These are phyloP conservation scores for Dolichomitus sp. DNA, from an alignment of 2,888 invertebrate genomes.

Conservation along the genomic window DNA sequence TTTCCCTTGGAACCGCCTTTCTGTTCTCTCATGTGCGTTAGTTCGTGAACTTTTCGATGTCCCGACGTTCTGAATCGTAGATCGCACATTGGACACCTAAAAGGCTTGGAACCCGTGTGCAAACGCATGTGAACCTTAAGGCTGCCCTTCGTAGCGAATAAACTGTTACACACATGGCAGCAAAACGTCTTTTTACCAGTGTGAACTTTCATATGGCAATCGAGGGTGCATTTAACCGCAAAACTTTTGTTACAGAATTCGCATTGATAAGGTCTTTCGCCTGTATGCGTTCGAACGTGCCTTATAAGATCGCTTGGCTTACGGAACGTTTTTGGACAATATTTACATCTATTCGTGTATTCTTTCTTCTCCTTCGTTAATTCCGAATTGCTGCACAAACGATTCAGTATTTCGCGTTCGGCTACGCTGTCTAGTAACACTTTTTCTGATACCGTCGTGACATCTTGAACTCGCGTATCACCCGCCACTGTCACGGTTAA, in stretches of 20 bases:
- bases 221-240: slow-evolving; percentile 90
- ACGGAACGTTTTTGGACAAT: slow-evolving; percentile 90
- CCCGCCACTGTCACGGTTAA: slow-evolving; percentile 26
- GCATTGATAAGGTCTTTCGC: slow-evolving; percentile 90
- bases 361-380: slow-evolving; percentile 76
- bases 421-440: slow-evolving; percentile 81
- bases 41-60: slow-evolving; percentile 89
- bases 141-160: slow-evolving; percentile 90
- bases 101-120: slow-evolving; percentile 89
- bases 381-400: slow-evolving; percentile 35
- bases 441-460: slow-evolving; percentile 78
- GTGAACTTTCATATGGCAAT: slow-evolving; percentile 89
- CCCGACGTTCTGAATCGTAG: slow-evolving; percentile 90
- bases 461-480: slow-evolving; percentile 62
- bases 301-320: slow-evolving; percentile 90
- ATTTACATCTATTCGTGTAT: slow-evolving; percentile 87
- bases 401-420: slow-evolving; percentile 78
- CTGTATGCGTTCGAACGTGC: slow-evolving; percentile 90
- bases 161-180: slow-evolving; percentile 89
- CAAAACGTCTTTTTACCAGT: slow-evolving; percentile 87
- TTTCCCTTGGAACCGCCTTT: slow-evolving; percentile 66
- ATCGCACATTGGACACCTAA: slow-evolving; percentile 89
- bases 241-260: slow-evolving; percentile 88
- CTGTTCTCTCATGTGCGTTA: slow-evolving; percentile 86
- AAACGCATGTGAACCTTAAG: slow-evolving; percentile 90